A percentile compares a stretch with the other conserved stretches of the same genome.
Conservation (phyloP, 2,888 invertebrate species). For the Apoda limacodes region DNA sequence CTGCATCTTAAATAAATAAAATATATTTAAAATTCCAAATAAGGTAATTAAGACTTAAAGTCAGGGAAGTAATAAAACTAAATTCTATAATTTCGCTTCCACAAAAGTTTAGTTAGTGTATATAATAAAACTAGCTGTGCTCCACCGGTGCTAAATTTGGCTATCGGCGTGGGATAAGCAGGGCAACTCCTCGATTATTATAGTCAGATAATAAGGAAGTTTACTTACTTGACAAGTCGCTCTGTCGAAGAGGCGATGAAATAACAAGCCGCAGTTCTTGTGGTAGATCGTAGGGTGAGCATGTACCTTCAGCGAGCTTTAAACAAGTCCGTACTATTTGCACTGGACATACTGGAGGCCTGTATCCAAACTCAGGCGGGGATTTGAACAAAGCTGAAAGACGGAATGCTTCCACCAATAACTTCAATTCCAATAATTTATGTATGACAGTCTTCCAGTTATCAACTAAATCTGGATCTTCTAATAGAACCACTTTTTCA, state of each 20-base stretch:
- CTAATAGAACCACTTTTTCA: slow-evolving; percentile 42
- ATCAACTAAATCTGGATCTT: slow-evolving; percentile 46
- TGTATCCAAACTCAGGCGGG: slow-evolving; percentile 49
- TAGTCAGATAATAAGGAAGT: too few species aligned
- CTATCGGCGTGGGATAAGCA: too few species aligned
- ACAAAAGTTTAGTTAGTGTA: too few species aligned
- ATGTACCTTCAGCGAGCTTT: slow-evolving; percentile 72
- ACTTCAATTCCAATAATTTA: slow-evolving; percentile 65
- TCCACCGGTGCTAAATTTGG: too few species aligned
- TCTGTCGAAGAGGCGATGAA: slow-evolving; percentile 44
- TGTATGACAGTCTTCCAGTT: slow-evolving; percentile 61
- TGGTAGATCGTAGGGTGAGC: slow-evolving; percentile 73
- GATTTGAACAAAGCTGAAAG: slow-evolving; percentile 64
- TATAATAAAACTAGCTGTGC: too few species aligned
- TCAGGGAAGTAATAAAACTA: too few species aligned
- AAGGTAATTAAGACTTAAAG: too few species aligned
- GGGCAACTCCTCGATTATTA: too few species aligned
- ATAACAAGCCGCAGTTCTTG: slow-evolving; percentile 73
- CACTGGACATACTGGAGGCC: slow-evolving; percentile 53
- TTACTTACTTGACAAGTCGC: slow-evolving; percentile 45
- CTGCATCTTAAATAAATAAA: too few species aligned
- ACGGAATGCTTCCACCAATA: slow-evolving; percentile 71
- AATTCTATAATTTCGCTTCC: too few species aligned
- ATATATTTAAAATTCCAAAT: too few species aligned
- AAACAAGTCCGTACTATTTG: slow-evolving; percentile 73